phyloP scores from a whole-genome alignment of 1,140 invertebrate species.

The Sitophilus oryzae region DNA sequence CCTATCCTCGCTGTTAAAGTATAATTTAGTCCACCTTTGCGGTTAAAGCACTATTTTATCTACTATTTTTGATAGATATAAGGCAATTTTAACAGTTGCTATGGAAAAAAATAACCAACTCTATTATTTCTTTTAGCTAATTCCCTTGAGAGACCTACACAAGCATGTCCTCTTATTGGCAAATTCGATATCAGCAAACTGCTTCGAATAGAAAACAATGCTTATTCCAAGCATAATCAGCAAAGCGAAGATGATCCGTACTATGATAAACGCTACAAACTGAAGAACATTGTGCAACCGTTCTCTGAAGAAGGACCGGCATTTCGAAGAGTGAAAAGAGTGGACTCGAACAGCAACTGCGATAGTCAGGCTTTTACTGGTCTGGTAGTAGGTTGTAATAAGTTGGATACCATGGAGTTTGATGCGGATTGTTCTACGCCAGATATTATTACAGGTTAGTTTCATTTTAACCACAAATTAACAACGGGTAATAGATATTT shows the following conservation, averaged over 20 bases:
- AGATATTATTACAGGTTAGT: slow-evolving; percentile 47
- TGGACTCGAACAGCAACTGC: slow-evolving; percentile 44
- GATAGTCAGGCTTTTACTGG: slow-evolving; percentile 51
- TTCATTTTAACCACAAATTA: too few species aligned
- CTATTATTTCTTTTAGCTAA: slow-evolving; percentile 53
- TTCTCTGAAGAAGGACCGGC: slow-evolving; percentile 1
- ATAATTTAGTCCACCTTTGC: background rate
- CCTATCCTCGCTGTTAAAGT: too few species aligned
- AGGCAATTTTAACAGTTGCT: too few species aligned
- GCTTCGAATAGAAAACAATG: slow-evolving; percentile 41
- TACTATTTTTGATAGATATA: too few species aligned
- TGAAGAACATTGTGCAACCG: slow-evolving; percentile 22
- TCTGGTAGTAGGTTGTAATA: slow-evolving; percentile 61
- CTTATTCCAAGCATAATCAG: slow-evolving; percentile 24
- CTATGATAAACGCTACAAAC: slow-evolving; percentile 40
- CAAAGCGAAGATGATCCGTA: slow-evolving; percentile 22
- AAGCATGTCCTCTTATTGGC: slow-evolving; percentile 62
- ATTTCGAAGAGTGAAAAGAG: slow-evolving; percentile 32
- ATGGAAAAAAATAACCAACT: too few species aligned
- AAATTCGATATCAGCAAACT: slow-evolving; percentile 60
- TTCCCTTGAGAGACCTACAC: slow-evolving; percentile 49
- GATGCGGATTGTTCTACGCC: slow-evolving; percentile 59
- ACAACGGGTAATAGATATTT: too few species aligned
- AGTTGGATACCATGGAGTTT: slow-evolving; percentile 65
- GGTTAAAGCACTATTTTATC: too few species aligned